Evolutionary conservation across 1,140 invertebrate species (phyloP), one percentile per base, ranked within the genome.

Genomic region (Cardiocondyla obscurior): DNA sequence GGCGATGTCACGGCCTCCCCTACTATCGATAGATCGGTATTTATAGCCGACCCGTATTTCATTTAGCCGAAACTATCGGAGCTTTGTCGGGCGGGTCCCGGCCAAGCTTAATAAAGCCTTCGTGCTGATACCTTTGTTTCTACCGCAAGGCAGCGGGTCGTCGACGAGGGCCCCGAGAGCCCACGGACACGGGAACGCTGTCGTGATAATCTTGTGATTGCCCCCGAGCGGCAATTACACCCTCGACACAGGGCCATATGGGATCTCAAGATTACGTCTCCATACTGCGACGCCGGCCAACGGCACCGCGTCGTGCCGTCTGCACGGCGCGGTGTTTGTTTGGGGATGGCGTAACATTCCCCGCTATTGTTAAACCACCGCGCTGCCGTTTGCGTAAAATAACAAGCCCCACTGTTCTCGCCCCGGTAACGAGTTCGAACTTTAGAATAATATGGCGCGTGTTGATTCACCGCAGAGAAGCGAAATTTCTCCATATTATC

Each of bases 191-290:
- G 79, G 64, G 73, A 65, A 90, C 85, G 82, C 81, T 86, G 83
- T 82, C 82, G 60, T 83, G 86, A 89, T 89, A 88, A 90, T 89
- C 86, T 86, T 64, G 53, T 86, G 83, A 89, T 89, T 89, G 88
- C 85, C 85, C 70, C 62, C 73, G 58, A 60, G 62, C 70, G 65
- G 57, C 87, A 86, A 89, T 89, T 87, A 87, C 81, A 87, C 42
- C 42, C 85, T 77, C 58, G 74, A 85, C 83, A 85, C 42, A 67
- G 28, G 60, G 53, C 69, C 69, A 55, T 81, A 70, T 65, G 81
- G 55, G 57, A 84, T 79, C 76, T 84, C 84, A 86, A 88, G 84
- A 89, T 89, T 82, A 79, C 74, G 69, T 84, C 67, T 83, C 62
- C 36, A 25, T 65, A 58, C 25, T 64, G n/a, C 22, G 33, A 1